Conservation (phyloP, 2,113 vertebrate genomes). For the Salvelinus alpinus region DNA sequence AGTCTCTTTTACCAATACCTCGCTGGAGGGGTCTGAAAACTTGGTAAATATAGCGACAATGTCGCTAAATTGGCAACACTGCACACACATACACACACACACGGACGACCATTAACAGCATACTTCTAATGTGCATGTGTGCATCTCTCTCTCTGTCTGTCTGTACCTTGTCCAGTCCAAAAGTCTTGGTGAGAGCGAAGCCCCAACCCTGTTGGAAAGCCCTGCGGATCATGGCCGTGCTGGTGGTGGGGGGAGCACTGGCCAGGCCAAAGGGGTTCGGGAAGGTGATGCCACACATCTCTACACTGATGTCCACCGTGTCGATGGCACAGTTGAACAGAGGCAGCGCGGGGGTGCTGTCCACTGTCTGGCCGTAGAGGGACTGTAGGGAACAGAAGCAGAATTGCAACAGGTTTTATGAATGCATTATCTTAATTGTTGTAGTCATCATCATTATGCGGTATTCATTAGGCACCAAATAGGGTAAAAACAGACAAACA, state of each 20-base stretch:
- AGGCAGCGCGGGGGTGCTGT: slow-evolving; percentile 76
- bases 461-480: too few species aligned
- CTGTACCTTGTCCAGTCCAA: slow-evolving; percentile 87
- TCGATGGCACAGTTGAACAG: slow-evolving; percentile 87
- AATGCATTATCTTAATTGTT: neutral
- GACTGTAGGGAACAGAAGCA: slow-evolving; percentile 60
- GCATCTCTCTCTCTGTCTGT: too few species aligned
- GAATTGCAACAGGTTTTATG: neutral
- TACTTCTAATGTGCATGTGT: too few species aligned
- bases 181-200: slow-evolving; percentile 92
- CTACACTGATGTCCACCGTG: slow-evolving; percentile 86
- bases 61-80: too few species aligned
- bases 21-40: too few species aligned
- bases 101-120: too few species aligned
- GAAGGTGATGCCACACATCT: slow-evolving; percentile 86
- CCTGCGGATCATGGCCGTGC: slow-evolving; percentile 88
- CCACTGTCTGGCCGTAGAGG: slow-evolving; percentile 70
- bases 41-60: too few species aligned
- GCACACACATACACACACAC: too few species aligned
- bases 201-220: slow-evolving; percentile 92
- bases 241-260: slow-evolving; percentile 89
- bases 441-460: neutral
- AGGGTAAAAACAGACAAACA: too few species aligned
- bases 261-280: slow-evolving; percentile 91
- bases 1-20: too few species aligned